Evolutionary conservation across 2,797 vertebrate species (phyloP).

Genomic region (Etheostoma nigrum): DNA sequence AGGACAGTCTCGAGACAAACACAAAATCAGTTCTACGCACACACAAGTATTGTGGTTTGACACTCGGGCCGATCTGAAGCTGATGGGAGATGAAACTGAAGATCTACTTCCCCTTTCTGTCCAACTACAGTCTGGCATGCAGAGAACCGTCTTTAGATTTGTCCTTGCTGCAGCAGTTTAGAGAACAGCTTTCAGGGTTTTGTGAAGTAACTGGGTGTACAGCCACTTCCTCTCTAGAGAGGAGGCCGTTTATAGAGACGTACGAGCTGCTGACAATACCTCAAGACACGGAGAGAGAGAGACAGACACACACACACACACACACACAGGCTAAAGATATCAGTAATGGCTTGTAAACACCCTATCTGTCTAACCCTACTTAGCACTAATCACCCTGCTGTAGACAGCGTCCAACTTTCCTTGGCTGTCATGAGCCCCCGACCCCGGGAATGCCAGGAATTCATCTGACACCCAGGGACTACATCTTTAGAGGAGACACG

Average conservation of each 20-base stretch:
- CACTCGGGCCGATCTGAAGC: not conserved
- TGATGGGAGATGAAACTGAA: not conserved
- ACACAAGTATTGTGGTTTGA: not conserved
- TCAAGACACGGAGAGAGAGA: not conserved
- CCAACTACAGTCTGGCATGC: not conserved
- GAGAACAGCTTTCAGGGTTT: constrained; percentile 36
- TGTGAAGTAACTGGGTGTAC: constrained; percentile 34
- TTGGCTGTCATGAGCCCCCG: constrained; percentile 20
- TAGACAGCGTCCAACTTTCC: not conserved
- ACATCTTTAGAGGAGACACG: constrained; percentile 20
- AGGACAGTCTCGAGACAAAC: too few relatives aligned
- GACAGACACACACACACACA: too few relatives aligned
- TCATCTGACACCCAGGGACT: constrained; percentile 48
- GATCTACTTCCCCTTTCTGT: constrained; percentile 4
- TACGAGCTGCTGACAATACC: constrained; percentile 62
- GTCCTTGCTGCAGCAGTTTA: constrained; percentile 18
- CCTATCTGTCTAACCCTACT: not conserved
- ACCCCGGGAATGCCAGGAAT: constrained; percentile 66
- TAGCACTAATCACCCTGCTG: not conserved
- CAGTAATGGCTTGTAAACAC: not conserved
- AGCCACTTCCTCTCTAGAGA: constrained; percentile 72
- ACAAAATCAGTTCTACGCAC: not conserved
- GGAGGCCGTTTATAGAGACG: constrained; percentile 65
- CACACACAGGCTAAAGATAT: not conserved
- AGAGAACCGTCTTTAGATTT: constrained; percentile 33